Conservation (phyloP, 2,888 invertebrate species). For the Agrochola litura region DNA sequence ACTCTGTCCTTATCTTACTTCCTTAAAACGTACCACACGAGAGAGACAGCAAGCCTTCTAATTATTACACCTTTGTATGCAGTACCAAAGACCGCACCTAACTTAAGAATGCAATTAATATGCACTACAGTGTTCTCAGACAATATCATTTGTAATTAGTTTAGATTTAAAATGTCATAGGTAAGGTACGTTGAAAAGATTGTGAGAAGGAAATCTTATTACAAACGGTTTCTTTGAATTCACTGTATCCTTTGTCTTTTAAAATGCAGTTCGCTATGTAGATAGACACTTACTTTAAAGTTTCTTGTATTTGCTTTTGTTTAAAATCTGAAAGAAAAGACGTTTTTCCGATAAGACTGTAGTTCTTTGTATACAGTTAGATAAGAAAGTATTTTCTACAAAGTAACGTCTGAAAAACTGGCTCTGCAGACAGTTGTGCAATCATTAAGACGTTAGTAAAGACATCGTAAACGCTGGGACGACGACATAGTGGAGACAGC, state of each 20-base stretch:
- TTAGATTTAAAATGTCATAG: conserved; percentile 44
- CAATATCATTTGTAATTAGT: conserved; percentile 46
- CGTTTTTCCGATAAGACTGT: conserved; percentile 3
- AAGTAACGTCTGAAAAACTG: not conserved
- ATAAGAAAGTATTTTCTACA: conserved; percentile 6
- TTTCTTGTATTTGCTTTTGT: conserved; percentile 21
- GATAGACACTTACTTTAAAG: not conserved
- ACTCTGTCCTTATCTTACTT: conserved; percentile 27
- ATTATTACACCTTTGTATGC: conserved; percentile 57
- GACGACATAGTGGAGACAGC: no score
- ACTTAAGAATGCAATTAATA: conserved; percentile 60
- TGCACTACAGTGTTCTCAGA: conserved; percentile 42
- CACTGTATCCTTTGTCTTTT: conserved; percentile 40
- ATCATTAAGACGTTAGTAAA: not conserved
- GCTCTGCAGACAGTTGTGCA: not conserved
- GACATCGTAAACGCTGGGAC: no score
- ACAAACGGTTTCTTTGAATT: conserved; percentile 29
- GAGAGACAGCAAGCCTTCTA: conserved; percentile 44
- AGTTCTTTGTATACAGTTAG: not conserved
- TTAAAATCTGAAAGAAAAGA: conserved; percentile 15
- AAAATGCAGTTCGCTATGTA: conserved; percentile 37
- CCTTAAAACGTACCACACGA: not conserved
- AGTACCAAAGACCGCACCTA: conserved; percentile 36
- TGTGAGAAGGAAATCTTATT: conserved; percentile 39
- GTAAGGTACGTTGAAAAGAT: conserved; percentile 6